A percentile compares a stretch with the other conserved stretches of the same genome.
Evolutionary conservation across 2,113 vertebrate species (phyloP).

Genomic region (Accipiter virgatus): DNA sequence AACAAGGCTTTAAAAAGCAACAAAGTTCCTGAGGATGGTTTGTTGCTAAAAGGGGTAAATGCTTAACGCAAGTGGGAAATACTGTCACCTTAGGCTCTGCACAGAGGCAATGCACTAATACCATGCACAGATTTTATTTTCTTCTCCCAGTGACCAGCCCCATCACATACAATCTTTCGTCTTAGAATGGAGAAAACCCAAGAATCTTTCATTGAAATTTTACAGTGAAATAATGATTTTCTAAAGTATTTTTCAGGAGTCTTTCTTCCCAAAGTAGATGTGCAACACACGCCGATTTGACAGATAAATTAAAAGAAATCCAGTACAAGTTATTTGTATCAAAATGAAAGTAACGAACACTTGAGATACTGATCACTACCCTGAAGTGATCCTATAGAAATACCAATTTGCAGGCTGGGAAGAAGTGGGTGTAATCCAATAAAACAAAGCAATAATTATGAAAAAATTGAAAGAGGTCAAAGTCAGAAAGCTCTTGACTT

Average conservation of each 20-base stretch:
- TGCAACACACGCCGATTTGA: neutral
- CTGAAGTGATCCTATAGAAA: neutral
- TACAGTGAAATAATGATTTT: neutral
- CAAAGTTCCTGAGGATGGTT: neutral
- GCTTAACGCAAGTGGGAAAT: neutral
- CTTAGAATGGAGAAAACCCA: neutral
- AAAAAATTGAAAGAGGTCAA: neutral
- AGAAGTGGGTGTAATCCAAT: neutral
- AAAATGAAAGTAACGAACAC: neutral
- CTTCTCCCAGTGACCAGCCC: neutral
- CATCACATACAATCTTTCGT: neutral
- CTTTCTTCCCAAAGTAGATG: neutral
- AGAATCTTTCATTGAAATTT: neutral
- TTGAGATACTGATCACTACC: neutral
- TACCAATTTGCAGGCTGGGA: neutral
- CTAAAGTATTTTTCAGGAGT: neutral
- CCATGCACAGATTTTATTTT: neutral
- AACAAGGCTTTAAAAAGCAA: neutral
- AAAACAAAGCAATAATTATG: neutral
- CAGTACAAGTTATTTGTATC: neutral
- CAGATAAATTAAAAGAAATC: neutral
- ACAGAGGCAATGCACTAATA: neutral
- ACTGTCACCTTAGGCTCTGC: neutral
- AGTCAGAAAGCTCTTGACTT: conserved; percentile 33
- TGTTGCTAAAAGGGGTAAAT: neutral